Evolutionary conservation across 1,140 invertebrate species (phyloP).

Genomic region (Sycophila sp.): DNA sequence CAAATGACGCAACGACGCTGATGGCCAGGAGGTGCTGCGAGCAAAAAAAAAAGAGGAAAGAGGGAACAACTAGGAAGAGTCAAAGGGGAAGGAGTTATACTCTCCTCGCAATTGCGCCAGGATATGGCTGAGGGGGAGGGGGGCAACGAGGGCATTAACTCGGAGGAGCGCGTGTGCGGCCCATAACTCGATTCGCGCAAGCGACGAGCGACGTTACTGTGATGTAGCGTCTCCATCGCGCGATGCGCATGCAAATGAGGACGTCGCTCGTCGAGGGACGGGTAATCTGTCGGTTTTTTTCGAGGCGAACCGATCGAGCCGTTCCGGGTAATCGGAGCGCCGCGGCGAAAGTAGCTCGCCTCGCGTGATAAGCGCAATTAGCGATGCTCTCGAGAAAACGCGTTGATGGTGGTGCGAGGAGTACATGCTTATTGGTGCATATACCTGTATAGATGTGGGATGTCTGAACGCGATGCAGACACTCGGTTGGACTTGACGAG

Average conservation of each 20-base stretch:
- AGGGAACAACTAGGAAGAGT: background rate
- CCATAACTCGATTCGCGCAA: slow-evolving; percentile 4
- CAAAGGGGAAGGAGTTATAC: background rate
- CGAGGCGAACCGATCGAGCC: background rate
- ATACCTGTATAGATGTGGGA: too few species aligned
- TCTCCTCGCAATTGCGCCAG: background rate
- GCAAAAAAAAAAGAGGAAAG: background rate
- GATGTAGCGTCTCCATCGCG: slow-evolving; percentile 17
- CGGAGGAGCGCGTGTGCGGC: background rate
- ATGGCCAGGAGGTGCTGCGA: background rate
- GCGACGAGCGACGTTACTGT: slow-evolving; percentile 2
- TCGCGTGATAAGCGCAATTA: too few species aligned
- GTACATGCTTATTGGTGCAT: too few species aligned
- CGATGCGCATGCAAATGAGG: slow-evolving; percentile 19
- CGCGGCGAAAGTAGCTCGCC: background rate
- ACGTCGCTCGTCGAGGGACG: background rate
- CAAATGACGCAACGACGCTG: background rate
- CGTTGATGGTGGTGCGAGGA: too few species aligned
- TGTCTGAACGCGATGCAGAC: too few species aligned
- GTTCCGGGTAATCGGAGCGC: background rate
- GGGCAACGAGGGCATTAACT: background rate
- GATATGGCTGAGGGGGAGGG: too few species aligned
- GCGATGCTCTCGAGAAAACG: too few species aligned
- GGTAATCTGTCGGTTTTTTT: background rate
- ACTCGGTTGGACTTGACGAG: too few species aligned